Evolutionary conservation across 2,797 vertebrate genomes (phyloP).

Genomic region (Emydoidea blandingii): DNA sequence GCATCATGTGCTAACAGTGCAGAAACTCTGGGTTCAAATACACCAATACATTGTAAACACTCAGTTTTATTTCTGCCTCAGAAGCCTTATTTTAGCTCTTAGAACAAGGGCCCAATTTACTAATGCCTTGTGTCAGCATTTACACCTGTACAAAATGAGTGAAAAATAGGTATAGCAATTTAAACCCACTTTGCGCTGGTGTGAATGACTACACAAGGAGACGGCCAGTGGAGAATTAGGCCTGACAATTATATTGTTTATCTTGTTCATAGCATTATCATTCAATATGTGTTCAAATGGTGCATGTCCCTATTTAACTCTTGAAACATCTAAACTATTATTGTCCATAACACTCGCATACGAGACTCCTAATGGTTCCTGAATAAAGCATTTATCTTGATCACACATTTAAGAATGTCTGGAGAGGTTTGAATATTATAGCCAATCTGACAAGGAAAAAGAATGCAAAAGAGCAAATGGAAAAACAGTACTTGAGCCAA

Average conservation of each 20-base stretch:
- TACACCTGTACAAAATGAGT: background rate
- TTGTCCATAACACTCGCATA: background rate
- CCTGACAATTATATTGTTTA: background rate
- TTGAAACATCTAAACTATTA: background rate
- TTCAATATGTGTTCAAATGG: background rate
- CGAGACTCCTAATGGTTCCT: no score
- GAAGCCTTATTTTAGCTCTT: background rate
- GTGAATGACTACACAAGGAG: background rate
- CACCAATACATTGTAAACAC: background rate
- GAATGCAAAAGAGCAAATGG: background rate
- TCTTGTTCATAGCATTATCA: background rate
- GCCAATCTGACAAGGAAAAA: background rate
- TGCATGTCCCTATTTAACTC: background rate
- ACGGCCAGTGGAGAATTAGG: background rate
- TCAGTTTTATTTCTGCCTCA: background rate
- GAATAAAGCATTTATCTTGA: background rate
- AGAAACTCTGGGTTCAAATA: background rate
- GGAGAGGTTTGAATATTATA: background rate
- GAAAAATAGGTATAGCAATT: background rate
- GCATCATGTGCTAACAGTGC: background rate
- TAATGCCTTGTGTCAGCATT: background rate
- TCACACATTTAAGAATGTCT: background rate
- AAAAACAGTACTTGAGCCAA: background rate
- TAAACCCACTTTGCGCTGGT: background rate
- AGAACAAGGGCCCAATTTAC: background rate